Evolutionary conservation across 2,888 invertebrate genomes (phyloP).

Genomic region (Villa cingulata): DNA sequence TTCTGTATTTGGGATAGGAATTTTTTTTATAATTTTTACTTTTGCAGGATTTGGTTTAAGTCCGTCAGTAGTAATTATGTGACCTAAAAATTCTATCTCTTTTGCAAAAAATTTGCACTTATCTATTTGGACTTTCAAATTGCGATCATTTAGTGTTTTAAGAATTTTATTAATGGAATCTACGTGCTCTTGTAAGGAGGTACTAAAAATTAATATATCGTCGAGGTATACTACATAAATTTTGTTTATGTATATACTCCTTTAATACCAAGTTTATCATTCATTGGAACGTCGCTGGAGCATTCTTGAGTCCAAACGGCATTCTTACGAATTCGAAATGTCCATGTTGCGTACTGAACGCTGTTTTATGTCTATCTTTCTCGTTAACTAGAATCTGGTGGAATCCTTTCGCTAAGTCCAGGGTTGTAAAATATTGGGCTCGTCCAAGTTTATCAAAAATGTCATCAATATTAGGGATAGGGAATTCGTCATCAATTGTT

Average conservation of each 20-base stretch:
- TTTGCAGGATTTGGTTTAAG: neutral
- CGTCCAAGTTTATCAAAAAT: conserved; percentile 15
- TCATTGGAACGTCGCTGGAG: conserved; percentile 25
- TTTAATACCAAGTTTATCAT: conserved; percentile 21
- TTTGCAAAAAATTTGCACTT: neutral
- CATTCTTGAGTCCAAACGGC: conserved; percentile 22
- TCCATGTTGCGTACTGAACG: conserved; percentile 20
- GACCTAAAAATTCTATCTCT: neutral
- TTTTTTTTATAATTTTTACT: neutral
- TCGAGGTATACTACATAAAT: conserved; percentile 20
- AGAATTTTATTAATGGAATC: neutral
- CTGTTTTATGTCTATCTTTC: conserved; percentile 19
- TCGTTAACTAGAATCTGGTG: conserved; percentile 18
- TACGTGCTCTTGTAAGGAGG: conserved; percentile 17
- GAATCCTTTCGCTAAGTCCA: conserved; percentile 19
- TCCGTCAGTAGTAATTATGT: neutral
- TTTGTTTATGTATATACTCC: conserved; percentile 4
- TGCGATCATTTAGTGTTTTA: neutral
- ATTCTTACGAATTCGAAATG: conserved; percentile 23
- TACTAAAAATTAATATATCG: conserved; percentile 18
- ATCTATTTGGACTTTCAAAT: neutral
- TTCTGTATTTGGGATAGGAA: neutral
- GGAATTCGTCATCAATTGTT: neutral
- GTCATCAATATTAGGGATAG: conserved; percentile 16
- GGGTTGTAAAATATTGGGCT: conserved; percentile 14